phyloP scores from a whole-genome alignment of 2,888 invertebrate species.

The Serripes groenlandicus region DNA sequence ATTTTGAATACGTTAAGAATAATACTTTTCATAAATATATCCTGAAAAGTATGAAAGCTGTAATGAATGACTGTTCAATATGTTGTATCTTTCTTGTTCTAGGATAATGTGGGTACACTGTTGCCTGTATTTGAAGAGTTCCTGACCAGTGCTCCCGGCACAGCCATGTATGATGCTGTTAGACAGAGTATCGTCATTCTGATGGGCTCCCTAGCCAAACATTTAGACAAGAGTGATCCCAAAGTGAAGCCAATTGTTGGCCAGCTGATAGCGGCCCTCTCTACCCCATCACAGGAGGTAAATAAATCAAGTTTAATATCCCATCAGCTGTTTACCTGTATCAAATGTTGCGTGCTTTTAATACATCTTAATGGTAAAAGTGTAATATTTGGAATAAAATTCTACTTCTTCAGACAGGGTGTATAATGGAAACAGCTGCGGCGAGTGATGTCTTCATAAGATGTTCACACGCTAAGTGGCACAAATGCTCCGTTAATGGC shows the following conservation, averaged over 20 bases:
- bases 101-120: conserved; percentile 90
- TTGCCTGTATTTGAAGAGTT: conserved; percentile 97
- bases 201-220: conserved; percentile 98
- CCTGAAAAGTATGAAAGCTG: too few relatives aligned
- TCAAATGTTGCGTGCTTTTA: too few relatives aligned
- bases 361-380: too few relatives aligned
- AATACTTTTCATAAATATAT: too few relatives aligned
- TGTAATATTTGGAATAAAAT: too few relatives aligned
- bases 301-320: conserved; percentile 27
- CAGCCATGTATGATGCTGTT: conserved; percentile 95
- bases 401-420: too few relatives aligned
- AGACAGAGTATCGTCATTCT: conserved; percentile 98
- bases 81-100: conserved; percentile 59
- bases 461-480: too few relatives aligned
- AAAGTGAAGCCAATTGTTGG: conserved; percentile 97
- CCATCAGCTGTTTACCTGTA: neutral
- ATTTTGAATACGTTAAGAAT: too few relatives aligned
- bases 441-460: too few relatives aligned
- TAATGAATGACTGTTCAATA: too few relatives aligned
- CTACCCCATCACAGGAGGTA: conserved; percentile 98
- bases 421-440: too few relatives aligned
- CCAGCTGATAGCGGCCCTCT: conserved; percentile 95
- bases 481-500: too few relatives aligned
- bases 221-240: conserved; percentile 95
- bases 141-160: conserved; percentile 96